Base-by-base conservation (phyloP, 2,888 invertebrate genomes). In the Hedya salicella region DNA sequence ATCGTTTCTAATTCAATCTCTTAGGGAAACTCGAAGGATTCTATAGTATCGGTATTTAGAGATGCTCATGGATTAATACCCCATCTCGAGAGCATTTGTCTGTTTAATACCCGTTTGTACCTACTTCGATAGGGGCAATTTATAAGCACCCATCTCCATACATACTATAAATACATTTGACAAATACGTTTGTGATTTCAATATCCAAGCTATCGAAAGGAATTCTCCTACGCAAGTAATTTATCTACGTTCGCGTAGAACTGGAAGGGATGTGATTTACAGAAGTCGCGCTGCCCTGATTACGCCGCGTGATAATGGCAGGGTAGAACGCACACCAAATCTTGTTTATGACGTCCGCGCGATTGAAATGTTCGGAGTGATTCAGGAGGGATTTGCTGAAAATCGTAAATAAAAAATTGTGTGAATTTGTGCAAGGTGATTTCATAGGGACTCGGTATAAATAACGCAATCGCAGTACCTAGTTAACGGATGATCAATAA, bases 321-420 rank as follows among this genome's bases (percentile, higher is more conserved):
- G 44, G 21, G 19, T 19, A 14, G 36, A 46, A 53, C 19, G 30
- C 8, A 13, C 44, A 32, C 32, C 32, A 14, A 30, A 62, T 14
- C 46, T 14, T 44, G 52, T 62, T 62, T 52, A 62, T 52, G 44
- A 44, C 44, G 32, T 19, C 16, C 14, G 30, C 11, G 32, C 32
- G 32, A 62, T 52, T 25, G 52, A 42, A 52, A 19, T 16, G 25
- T 46, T 19, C 50, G 48, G 14, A 30, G 25, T 32, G 19, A 52
- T 17, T 5, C 30, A 40, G 6, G 40, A n/a, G n/a, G 32, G 50
- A 30, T 30, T 61, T 16, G 25, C 14, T 42, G 11, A 8, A 8
- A 14, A 48, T 39, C 36, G 56, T 32, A 36, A 36, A 36, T 25
- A 25, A 25, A 25, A 25, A 25, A 25, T n/a, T n/a, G n/a, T n/a